Evolutionary conservation across 2,797 vertebrate species (phyloP), one percentile per base, ranked within the genome.

Genomic region (Yasuhikotakia modesta): DNA sequence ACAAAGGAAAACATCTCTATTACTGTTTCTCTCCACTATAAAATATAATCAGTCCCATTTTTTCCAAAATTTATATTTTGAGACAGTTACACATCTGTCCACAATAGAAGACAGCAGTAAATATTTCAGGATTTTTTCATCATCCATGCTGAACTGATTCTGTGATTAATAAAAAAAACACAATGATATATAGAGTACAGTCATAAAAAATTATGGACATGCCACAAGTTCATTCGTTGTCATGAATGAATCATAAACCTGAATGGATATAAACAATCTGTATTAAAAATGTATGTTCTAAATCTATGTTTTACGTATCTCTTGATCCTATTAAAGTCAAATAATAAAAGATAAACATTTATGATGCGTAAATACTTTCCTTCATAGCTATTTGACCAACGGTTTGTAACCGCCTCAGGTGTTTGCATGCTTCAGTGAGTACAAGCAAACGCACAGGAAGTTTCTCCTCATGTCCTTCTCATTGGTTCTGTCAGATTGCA

Each of bases 401-500:
- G 76, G 67, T 64, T 70, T 78, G 68, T 21, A 71, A 63, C 45
- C 64, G 48, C 76, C 69, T 71, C 68, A 78, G 76, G 68, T 60
- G 60, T 78, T 64, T 17, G 45, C 35, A 78, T 78, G 76, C 76
- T 78, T 78, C 67, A 78, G 48, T 78, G 60, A 78, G 57, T 68
- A 71, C 65, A 22, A 64, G 68, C 76, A 78, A 65, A 71, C 68
- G 17, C 66, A 65, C 35, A 78, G 68, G 76, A 78, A 78, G 67
- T 73, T 76, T 70, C 68, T 73, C 68, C 78, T 75, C 74, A 74
- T 82, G 70, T 78, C 60, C 60, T 71, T 71, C 55, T 78, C 71
- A 78, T 78, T 78, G 68, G 32, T 78, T 82, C 68, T 79, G 79
- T 70, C 73, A 80, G 82, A 39, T 67, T 72, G 39, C 66, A 64